These are phyloP conservation scores for Parazoanthus swiftii DNA, from an alignment of 92 coral and sea anemone species.

Conservation along the genomic window DNA sequence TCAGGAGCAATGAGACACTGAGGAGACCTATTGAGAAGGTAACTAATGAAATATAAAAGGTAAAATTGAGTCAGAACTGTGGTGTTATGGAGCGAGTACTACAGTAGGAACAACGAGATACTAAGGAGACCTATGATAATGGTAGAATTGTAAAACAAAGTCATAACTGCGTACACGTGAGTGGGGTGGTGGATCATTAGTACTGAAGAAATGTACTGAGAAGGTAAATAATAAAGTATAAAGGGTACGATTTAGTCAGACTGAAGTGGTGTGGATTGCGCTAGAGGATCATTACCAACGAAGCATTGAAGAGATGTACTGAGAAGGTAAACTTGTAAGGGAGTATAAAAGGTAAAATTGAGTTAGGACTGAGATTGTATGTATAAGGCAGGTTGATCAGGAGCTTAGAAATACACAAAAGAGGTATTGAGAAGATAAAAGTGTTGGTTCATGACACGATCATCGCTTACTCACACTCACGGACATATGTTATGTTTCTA, in stretches of 20 bases:
- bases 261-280: conserved; percentile 86
- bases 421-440: conserved; percentile 69
- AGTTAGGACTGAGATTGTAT: conserved; percentile 84
- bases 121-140: conserved; percentile 84
- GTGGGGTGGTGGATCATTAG: conserved; percentile 89
- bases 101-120: conserved; percentile 88
- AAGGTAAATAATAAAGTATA: conserved; percentile 38
- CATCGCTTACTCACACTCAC: too few species aligned
- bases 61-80: conserved; percentile 65
- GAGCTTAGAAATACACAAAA: conserved; percentile 77
- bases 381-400: conserved; percentile 96
- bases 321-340: conserved; percentile 64
- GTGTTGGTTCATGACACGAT: not conserved
- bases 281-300: conserved; percentile 86
- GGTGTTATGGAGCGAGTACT: conserved; percentile 96
- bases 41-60: not conserved
- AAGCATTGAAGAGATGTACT: conserved; percentile 83
- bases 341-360: not conserved
- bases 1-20: conserved; percentile 87
- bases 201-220: conserved; percentile 76
- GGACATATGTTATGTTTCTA: not conserved
- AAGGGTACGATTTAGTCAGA: conserved; percentile 48
- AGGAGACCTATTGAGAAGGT: conserved; percentile 92
- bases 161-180: conserved; percentile 77
- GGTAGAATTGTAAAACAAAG: conserved; percentile 57